Conservation (phyloP, 2,113 vertebrate genomes). For the Leucopternis melanops region DNA sequence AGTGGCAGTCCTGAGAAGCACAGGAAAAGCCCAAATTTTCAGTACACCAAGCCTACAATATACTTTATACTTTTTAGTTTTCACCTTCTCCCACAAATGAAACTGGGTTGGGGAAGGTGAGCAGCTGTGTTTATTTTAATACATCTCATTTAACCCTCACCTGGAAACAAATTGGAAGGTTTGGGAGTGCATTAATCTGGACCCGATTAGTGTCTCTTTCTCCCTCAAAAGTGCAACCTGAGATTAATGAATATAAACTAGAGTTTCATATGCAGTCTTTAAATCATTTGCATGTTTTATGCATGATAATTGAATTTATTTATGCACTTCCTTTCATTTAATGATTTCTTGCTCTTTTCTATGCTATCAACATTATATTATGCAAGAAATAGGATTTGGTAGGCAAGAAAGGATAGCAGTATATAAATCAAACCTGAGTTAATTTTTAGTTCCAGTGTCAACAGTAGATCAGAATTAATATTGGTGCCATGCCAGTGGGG, state of each 20-base stretch:
- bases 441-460: conserved; percentile 19
- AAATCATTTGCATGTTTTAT: conserved; percentile 81
- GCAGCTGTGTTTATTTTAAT: conserved; percentile 72
- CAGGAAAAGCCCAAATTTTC: background rate
- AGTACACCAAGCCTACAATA: background rate
- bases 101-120: conserved; percentile 8
- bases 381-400: conserved; percentile 49
- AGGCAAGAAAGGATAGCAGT: conserved; percentile 10
- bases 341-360: conserved; percentile 71
- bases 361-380: conserved; percentile 58
- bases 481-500: background rate
- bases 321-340: conserved; percentile 77
- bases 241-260: conserved; percentile 76
- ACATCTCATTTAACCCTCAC: conserved; percentile 65
- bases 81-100: background rate
- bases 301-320: conserved; percentile 79
- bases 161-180: conserved; percentile 69
- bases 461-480: background rate
- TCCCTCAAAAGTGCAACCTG: conserved; percentile 72
- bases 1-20: background rate
- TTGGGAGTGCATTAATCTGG: conserved; percentile 78
- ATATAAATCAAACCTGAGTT: background rate
- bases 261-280: conserved; percentile 75
- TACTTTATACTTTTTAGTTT: background rate
- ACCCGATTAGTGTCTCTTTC: conserved; percentile 69